Conservation (phyloP, 2,888 invertebrate species). For the Cryptophagus acutangulus region DNA sequence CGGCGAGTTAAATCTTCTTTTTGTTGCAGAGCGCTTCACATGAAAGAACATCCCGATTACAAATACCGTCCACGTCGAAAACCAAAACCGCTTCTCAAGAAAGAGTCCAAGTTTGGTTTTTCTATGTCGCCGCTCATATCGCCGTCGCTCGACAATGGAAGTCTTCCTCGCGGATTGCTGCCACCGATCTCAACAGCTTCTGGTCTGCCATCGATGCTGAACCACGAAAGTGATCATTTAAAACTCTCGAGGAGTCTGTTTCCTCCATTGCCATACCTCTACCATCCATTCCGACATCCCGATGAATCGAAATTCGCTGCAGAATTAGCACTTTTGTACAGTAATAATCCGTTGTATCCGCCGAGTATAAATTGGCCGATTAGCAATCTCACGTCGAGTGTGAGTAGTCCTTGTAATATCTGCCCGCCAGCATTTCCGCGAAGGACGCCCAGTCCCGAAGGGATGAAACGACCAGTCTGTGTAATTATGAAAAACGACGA, state of each 20-base stretch:
- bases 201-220: constrained; percentile 52
- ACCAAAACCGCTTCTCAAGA: constrained; percentile 79
- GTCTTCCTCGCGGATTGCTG: constrained; percentile 51
- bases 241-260: constrained; percentile 64
- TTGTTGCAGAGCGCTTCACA: constrained; percentile 75
- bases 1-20: constrained; percentile 3
- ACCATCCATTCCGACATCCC: constrained; percentile 57
- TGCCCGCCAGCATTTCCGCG: constrained; percentile 47
- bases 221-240: constrained; percentile 51
- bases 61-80: constrained; percentile 84
- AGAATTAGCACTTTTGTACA: constrained; percentile 64
- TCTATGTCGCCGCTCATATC: constrained; percentile 62
- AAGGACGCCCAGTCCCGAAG: constrained; percentile 43
- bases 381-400: constrained; percentile 31
- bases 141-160: constrained; percentile 47
- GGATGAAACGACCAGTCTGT: constrained; percentile 55
- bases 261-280: constrained; percentile 68
- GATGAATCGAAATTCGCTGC: constrained; percentile 61
- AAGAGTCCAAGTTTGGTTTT: constrained; percentile 70
- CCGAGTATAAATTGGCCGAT: constrained; percentile 47
- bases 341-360: constrained; percentile 53
- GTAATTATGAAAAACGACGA: constrained; percentile 59
- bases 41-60: constrained; percentile 92
- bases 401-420: constrained; percentile 39
- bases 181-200: constrained; percentile 49